A percentile compares a stretch with the other conserved stretches of the same genome.
phyloP scores from a whole-genome alignment of 2,888 invertebrate genomes.

The Melitaea athalia region DNA sequence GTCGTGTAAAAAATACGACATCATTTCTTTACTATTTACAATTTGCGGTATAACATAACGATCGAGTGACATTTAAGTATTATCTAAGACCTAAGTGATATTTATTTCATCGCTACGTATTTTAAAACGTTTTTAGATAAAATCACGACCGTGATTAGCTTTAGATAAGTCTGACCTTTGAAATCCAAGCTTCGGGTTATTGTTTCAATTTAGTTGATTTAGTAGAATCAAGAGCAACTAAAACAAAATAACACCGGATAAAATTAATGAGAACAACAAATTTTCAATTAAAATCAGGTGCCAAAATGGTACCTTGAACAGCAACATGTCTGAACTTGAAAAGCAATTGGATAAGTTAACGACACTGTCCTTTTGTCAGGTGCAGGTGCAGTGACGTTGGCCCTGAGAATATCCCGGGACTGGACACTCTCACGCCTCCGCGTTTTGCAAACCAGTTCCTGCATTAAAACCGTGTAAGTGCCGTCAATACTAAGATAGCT shows the following conservation, averaged over 20 bases:
- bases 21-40: constrained; percentile 10
- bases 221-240: neutral
- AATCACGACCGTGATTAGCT: neutral
- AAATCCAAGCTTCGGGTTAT: neutral
- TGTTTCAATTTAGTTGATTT: neutral
- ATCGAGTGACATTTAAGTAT: constrained; percentile 5
- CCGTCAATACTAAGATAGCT: constrained; percentile 61
- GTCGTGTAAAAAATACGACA: constrained; percentile 24
- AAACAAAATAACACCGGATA: constrained; percentile 16
- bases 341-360: constrained; percentile 68
- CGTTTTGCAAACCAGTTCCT: constrained; percentile 70
- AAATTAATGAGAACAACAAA: constrained; percentile 18
- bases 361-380: constrained; percentile 66
- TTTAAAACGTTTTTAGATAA: neutral
- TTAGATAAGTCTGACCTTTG: neutral
- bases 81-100: neutral
- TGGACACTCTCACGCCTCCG: constrained; percentile 79
- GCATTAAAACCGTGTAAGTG: constrained; percentile 64
- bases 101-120: neutral
- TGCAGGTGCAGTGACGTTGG: constrained; percentile 74
- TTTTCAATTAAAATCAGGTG: constrained; percentile 33
- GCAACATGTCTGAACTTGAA: constrained; percentile 69
- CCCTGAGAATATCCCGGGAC: constrained; percentile 74
- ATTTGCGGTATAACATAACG: constrained; percentile 6
- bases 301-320: constrained; percentile 40